Evolutionary conservation across 2,888 invertebrate species (phyloP).

Genomic region (Sarcophaga caerulescens): DNA sequence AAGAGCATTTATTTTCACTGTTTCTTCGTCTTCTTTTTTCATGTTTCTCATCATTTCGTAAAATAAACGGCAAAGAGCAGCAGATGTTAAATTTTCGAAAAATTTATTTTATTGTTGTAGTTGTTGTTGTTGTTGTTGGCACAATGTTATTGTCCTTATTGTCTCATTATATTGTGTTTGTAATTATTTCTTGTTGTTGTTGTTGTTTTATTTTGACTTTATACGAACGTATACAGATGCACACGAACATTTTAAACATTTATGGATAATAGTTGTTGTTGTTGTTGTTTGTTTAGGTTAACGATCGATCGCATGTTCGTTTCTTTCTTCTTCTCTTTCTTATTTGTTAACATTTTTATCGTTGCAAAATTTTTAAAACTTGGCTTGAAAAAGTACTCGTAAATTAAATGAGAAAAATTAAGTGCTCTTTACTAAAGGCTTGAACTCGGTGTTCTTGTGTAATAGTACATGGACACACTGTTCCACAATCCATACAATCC

Average conservation of each 20-base stretch:
- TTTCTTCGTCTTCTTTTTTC: slow-evolving; percentile 50
- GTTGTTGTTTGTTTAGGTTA: background rate
- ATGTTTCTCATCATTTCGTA: slow-evolving; percentile 79
- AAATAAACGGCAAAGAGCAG: slow-evolving; percentile 77
- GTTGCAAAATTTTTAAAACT: background rate
- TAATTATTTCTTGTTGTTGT: slow-evolving; percentile 24
- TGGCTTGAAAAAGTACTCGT: too few species aligned
- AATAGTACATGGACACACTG: too few species aligned
- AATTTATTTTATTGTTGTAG: slow-evolving; percentile 4
- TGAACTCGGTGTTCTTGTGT: too few species aligned
- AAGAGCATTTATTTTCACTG: background rate
- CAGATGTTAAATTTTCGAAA: slow-evolving; percentile 78
- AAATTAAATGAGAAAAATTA: too few species aligned
- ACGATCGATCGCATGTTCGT: background rate
- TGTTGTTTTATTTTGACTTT: slow-evolving; percentile 1
- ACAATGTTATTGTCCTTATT: background rate
- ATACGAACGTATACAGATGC: too few species aligned
- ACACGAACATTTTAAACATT: too few species aligned
- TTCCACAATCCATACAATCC: too few species aligned
- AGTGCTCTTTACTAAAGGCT: too few species aligned
- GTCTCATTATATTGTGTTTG: slow-evolving; percentile 32
- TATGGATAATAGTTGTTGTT: background rate
- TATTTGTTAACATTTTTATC: background rate
- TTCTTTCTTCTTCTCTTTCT: background rate
- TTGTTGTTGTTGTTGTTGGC: slow-evolving; percentile 37